Percentiles rank a stretch among this genome's conserved stretches.
Evolutionary conservation across 2,888 invertebrate genomes (phyloP).

Genomic region (Aelia acuminata): DNA sequence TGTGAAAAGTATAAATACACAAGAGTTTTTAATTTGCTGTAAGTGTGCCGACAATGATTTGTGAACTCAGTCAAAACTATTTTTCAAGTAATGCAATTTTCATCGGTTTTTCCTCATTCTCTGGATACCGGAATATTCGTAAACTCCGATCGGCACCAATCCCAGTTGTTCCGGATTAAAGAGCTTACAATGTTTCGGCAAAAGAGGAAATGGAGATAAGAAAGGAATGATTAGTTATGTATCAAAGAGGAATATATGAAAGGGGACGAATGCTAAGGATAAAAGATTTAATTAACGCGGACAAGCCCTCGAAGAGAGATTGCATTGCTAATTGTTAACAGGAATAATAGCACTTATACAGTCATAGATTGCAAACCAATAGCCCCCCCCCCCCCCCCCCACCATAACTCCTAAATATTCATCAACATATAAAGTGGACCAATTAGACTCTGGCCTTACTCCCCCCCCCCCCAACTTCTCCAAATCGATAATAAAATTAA

Average conservation of each 20-base stretch:
- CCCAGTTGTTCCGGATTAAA: too few relatives aligned
- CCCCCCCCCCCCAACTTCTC: neutral
- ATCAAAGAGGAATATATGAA: conserved; percentile 25
- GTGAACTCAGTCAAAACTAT: too few relatives aligned
- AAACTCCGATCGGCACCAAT: too few relatives aligned
- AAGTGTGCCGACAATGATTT: too few relatives aligned
- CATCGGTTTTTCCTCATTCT: too few relatives aligned
- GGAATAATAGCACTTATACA: conserved; percentile 24
- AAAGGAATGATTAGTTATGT: neutral
- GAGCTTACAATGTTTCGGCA: neutral
- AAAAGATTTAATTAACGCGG: conserved; percentile 37
- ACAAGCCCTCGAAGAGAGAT: neutral
- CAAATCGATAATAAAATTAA: neutral
- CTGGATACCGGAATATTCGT: too few relatives aligned
- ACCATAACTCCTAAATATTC: conserved; percentile 47
- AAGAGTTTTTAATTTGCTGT: too few relatives aligned
- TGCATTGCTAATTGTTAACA: neutral
- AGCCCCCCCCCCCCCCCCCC: too few relatives aligned
- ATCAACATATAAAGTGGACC: conserved; percentile 39
- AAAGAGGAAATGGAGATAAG: neutral
- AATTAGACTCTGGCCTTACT: neutral
- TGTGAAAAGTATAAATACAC: too few relatives aligned
- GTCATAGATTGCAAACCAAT: conserved; percentile 22
- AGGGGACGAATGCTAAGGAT: neutral
- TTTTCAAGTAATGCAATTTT: too few relatives aligned